Percentiles rank a stretch among this genome's conserved stretches.
These are phyloP conservation scores for Acomys russatus DNA, from an alignment of 2,797 vertebrate genomes.

Conservation along the genomic window DNA sequence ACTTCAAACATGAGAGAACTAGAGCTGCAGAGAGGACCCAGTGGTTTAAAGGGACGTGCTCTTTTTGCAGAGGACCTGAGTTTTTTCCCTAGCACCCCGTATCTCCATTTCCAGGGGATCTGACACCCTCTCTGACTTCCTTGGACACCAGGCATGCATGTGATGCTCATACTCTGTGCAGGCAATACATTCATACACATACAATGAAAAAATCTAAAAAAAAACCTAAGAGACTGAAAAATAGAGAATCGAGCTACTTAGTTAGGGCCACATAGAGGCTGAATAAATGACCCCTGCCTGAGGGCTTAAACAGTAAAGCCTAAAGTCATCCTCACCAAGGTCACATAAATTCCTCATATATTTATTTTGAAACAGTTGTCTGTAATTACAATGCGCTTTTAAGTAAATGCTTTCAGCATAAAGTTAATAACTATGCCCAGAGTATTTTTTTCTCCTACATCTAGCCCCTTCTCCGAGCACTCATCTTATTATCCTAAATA, in stretches of 20 bases:
- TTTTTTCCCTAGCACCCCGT: neutral
- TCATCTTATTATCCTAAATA: neutral
- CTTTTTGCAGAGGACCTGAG: neutral
- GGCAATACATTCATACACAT: neutral
- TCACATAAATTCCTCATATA: neutral
- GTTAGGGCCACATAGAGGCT: neutral
- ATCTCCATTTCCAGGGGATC: neutral
- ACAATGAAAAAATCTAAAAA: neutral
- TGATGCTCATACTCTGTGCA: too few relatives aligned
- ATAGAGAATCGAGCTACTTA: neutral
- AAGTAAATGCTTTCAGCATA: constrained; percentile 43
- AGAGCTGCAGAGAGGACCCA: neutral
- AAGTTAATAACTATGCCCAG: neutral
- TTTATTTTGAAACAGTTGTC: constrained; percentile 18
- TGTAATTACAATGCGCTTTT: neutral
- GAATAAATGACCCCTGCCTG: neutral
- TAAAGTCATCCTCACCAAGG: neutral
- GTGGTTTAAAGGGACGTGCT: neutral
- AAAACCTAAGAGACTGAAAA: neutral
- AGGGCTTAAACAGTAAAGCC: neutral
- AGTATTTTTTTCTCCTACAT: neutral
- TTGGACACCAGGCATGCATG: neutral
- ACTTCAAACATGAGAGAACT: neutral
- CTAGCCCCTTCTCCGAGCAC: neutral
- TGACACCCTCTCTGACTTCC: neutral